A percentile compares a stretch with the other conserved stretches of the same genome.
Evolutionary conservation across 1,140 invertebrate genomes (phyloP).

Genomic region (Drosophila obscura): DNA sequence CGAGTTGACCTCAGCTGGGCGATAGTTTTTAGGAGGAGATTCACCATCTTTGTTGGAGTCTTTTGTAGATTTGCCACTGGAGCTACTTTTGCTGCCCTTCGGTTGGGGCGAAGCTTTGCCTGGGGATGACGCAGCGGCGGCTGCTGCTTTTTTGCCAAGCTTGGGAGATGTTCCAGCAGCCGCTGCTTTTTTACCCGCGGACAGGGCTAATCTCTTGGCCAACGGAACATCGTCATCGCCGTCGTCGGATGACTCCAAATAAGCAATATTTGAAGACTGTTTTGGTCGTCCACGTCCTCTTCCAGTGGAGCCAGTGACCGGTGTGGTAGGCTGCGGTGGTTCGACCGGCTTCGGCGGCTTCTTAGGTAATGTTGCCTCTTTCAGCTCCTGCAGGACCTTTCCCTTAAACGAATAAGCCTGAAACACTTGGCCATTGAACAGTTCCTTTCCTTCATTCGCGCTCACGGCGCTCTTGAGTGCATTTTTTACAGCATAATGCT

Average conservation of each 20-base stretch:
- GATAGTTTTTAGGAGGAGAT: slow-evolving; percentile 79
- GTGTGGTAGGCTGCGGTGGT: slow-evolving; percentile 10
- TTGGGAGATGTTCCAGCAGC: slow-evolving; percentile 39
- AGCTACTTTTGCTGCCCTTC: slow-evolving; percentile 45
- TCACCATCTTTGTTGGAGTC: slow-evolving; percentile 38
- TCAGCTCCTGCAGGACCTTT: slow-evolving; percentile 77
- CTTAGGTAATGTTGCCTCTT: slow-evolving; percentile 84
- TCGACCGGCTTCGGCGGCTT: slow-evolving; percentile 84
- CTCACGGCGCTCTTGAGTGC: slow-evolving; percentile 86
- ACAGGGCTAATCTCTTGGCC: slow-evolving; percentile 77
- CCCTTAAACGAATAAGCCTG: slow-evolving; percentile 85
- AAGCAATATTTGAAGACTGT: slow-evolving; percentile 66
- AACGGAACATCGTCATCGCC: slow-evolving; percentile 82
- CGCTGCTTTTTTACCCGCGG: slow-evolving; percentile 63
- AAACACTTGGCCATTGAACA: slow-evolving; percentile 86
- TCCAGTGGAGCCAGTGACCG: slow-evolving; percentile 28
- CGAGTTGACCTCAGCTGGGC: slow-evolving; percentile 88
- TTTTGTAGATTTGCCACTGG: slow-evolving; percentile 30
- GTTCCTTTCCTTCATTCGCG: slow-evolving; percentile 86
- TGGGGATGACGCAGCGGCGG: slow-evolving; percentile 11
- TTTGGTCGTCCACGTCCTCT: slow-evolving; percentile 59
- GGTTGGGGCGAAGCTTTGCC: slow-evolving; percentile 55
- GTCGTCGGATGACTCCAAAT: slow-evolving; percentile 79
- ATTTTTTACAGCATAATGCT: slow-evolving; percentile 86
- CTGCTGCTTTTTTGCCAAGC: slow-evolving; percentile 34